Evolutionary conservation across 1,140 invertebrate genomes (phyloP), one percentile per base, ranked within the genome.

Genomic region (Pseudobourletiella spinata): DNA sequence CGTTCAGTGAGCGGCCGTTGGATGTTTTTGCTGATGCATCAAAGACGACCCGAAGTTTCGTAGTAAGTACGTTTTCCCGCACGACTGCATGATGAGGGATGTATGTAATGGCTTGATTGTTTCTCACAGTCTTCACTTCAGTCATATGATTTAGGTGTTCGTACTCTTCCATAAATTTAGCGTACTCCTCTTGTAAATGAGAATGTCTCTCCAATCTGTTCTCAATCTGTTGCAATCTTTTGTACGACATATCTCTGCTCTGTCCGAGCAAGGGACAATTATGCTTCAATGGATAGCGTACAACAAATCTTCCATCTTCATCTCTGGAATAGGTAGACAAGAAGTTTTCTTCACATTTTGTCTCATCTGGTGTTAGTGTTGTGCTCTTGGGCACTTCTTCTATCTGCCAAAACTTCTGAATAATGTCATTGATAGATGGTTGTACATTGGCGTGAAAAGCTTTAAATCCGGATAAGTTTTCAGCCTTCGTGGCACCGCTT

Each of bases 11-110:
- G 1, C 18, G 2, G 24, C 55, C 2, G 28, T 22, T 2, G 8
- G 35, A 24, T 2, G 63, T 42, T 57, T 73, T 66, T 14, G 66
- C 70, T 39, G 72, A 72, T 0, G 68, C 73, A 66, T 76, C 71
- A 56, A 74, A 75, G 0, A 76, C 75, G 1, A 73, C 70, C 2
- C 76, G 51, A 0, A 78, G 24, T 32, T 71, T 73, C 0, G 71
- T 72, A 1, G 68, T 72, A 2, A 57, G 22, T n/a, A 68, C 71
- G 3, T 58, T 26, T 1, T 62, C 57, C 50, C 67, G 67, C 0
- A 71, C 6, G 0, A 76, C 70, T 0, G 61, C 63, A 50, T 76
- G 73, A 65, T 76, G 74, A 1, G 74, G 72, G 2, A 71, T 56
- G 55, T 58, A 71, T 16, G 24, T 25, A 4, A 3, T 0, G 2